Percentiles rank a stretch among this genome's conserved stretches.
Evolutionary conservation across 1,140 invertebrate species (phyloP).

Genomic region (Zaprionus kolodkinae): DNA sequence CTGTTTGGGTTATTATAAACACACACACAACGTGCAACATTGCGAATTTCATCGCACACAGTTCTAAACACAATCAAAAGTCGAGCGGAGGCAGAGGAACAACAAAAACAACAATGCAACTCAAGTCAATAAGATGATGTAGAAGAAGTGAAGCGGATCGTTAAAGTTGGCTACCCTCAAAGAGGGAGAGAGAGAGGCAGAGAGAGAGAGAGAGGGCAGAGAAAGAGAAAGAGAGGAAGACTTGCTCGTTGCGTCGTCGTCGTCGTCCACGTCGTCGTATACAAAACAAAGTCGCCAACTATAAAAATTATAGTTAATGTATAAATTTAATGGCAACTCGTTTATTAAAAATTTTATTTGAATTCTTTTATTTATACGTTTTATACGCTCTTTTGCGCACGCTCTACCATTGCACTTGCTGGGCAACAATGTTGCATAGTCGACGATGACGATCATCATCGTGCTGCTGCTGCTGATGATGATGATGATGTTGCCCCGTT

Average conservation of each 20-base stretch:
- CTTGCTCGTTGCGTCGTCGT: not conserved
- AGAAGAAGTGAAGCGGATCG: slow-evolving; percentile 58
- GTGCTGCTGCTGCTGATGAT: not conserved
- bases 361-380: slow-evolving; percentile 83
- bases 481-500: slow-evolving; percentile 45
- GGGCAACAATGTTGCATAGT: slow-evolving; percentile 75
- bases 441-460: slow-evolving; percentile 33
- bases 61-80: slow-evolving; percentile 75
- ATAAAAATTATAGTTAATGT: slow-evolving; percentile 84
- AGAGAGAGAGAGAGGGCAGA: too few relatives aligned
- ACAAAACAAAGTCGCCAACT: slow-evolving; percentile 82
- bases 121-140: slow-evolving; percentile 9
- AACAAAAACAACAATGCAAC: slow-evolving; percentile 55
- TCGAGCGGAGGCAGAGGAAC: slow-evolving; percentile 15
- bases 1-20: slow-evolving; percentile 21
- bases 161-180: slow-evolving; percentile 47
- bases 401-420: slow-evolving; percentile 42
- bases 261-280: slow-evolving; percentile 54
- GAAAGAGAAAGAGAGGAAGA: not conserved
- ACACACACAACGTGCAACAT: slow-evolving; percentile 17
- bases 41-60: slow-evolving; percentile 20
- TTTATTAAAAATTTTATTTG: slow-evolving; percentile 84
- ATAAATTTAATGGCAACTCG: slow-evolving; percentile 84
- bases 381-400: slow-evolving; percentile 78
- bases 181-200: not conserved